These are phyloP conservation scores for Tetrapedia diversipes DNA, from an alignment of 2,888 invertebrate species.

Conservation along the genomic window DNA sequence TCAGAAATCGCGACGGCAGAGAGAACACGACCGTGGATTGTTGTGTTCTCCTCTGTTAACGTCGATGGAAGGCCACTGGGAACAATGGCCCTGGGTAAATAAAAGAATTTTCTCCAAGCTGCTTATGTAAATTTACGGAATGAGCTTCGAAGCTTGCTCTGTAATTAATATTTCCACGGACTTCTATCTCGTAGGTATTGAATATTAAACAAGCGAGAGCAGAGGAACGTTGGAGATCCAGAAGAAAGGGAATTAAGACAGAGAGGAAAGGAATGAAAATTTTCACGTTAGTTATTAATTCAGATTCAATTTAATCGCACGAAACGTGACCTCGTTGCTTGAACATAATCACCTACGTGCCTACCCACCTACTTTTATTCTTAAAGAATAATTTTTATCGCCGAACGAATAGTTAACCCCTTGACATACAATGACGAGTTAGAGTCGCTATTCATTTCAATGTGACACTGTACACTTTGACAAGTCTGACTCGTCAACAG, in stretches of 20 bases:
- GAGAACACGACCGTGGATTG: slow-evolving; percentile 56
- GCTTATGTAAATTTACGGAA: slow-evolving; percentile 52
- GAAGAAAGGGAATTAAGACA: neutral
- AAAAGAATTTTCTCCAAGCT: slow-evolving; percentile 51
- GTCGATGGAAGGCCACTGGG: slow-evolving; percentile 59
- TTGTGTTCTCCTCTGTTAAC: slow-evolving; percentile 63
- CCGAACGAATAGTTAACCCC: no score
- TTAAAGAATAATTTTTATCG: no score
- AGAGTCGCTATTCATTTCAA: no score
- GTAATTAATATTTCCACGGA: slow-evolving; percentile 51
- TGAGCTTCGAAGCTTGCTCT: slow-evolving; percentile 44
- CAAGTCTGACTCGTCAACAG: no score
- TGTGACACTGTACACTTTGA: no score
- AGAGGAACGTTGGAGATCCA: neutral
- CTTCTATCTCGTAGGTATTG: no score
- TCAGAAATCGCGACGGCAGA: slow-evolving; percentile 60
- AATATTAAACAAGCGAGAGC: no score
- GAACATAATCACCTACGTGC: no score
- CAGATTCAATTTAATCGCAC: neutral
- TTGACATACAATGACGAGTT: no score
- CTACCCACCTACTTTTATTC: no score
- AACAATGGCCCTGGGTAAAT: slow-evolving; percentile 64
- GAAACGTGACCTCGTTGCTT: neutral
- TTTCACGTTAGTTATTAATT: neutral
- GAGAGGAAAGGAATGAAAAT: neutral